A percentile compares a stretch with the other conserved stretches of the same genome.
Evolutionary conservation across 2,888 invertebrate species (phyloP).

Genomic region (Agrochola litura): DNA sequence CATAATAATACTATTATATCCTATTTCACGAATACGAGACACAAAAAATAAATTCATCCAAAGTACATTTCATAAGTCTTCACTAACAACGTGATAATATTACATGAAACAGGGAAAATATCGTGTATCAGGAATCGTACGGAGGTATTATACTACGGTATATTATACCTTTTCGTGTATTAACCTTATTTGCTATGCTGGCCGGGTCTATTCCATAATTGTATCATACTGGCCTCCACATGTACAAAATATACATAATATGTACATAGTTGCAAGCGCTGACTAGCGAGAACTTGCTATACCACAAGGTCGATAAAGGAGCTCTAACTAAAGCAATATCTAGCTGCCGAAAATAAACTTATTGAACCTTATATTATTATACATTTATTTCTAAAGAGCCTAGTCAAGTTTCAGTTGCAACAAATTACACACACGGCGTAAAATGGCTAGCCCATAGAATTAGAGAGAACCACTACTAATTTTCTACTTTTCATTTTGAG

Average conservation of each 20-base stretch:
- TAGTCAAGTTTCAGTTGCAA: background rate
- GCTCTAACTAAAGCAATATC: background rate
- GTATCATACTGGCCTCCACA: conserved; percentile 12
- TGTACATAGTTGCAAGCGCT: background rate
- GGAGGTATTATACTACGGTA: conserved; percentile 43
- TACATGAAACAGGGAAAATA: conserved; percentile 80
- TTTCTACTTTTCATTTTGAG: background rate
- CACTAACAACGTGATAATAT: conserved; percentile 82
- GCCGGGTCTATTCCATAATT: conserved; percentile 45
- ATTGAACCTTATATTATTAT: background rate
- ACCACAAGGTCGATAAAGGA: background rate
- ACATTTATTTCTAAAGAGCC: background rate
- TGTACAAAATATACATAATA: background rate
- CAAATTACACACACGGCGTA: background rate
- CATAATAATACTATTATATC: conserved; percentile 76
- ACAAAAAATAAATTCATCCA: conserved; percentile 76
- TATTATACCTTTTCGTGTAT: conserved; percentile 45
- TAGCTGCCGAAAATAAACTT: background rate
- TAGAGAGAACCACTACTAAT: background rate
- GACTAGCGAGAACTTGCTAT: conserved; percentile 1
- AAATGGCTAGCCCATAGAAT: background rate
- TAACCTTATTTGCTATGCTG: conserved; percentile 57
- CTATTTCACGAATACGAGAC: conserved; percentile 75
- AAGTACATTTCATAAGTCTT: conserved; percentile 82
- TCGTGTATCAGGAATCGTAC: conserved; percentile 75